phyloP scores from a whole-genome alignment of 1,140 invertebrate species.

The Drosophila serrata region DNA sequence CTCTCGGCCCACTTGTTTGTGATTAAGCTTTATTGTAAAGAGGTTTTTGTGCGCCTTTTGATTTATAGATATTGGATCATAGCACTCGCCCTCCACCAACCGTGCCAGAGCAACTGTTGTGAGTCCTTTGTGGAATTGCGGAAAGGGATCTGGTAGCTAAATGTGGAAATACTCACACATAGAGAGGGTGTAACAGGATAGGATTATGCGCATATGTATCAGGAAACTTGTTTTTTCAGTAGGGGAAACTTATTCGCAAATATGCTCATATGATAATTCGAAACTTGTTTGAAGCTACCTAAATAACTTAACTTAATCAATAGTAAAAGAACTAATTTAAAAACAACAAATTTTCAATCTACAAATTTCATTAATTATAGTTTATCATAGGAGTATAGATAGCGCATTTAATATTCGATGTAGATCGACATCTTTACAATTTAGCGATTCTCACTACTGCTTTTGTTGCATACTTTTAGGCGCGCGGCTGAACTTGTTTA shows the following conservation, averaged over 20 bases:
- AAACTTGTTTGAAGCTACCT: background rate
- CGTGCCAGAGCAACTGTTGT: background rate
- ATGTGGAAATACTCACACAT: background rate
- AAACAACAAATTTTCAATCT: too few species aligned
- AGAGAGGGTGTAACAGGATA: background rate
- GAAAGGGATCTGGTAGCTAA: background rate
- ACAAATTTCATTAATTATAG: background rate
- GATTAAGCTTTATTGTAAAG: slow-evolving; percentile 65
- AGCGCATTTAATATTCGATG: slow-evolving; percentile 4
- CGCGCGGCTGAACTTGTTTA: slow-evolving; percentile 69
- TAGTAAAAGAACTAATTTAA: too few species aligned
- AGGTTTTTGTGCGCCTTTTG: slow-evolving; percentile 71
- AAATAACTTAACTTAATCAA: background rate
- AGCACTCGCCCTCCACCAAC: slow-evolving; percentile 22
- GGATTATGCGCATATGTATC: background rate
- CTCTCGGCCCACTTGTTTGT: slow-evolving; percentile 47
- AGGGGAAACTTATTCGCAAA: background rate
- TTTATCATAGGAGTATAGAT: background rate
- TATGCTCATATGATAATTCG: background rate
- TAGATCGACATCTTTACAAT: background rate
- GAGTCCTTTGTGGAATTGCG: slow-evolving; percentile 12
- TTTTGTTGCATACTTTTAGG: slow-evolving; percentile 75
- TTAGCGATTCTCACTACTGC: slow-evolving; percentile 22
- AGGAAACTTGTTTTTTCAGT: background rate
- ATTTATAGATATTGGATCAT: slow-evolving; percentile 79